Conservation (phyloP, 2,113 vertebrate species). For the Probosciger aterrimus region DNA sequence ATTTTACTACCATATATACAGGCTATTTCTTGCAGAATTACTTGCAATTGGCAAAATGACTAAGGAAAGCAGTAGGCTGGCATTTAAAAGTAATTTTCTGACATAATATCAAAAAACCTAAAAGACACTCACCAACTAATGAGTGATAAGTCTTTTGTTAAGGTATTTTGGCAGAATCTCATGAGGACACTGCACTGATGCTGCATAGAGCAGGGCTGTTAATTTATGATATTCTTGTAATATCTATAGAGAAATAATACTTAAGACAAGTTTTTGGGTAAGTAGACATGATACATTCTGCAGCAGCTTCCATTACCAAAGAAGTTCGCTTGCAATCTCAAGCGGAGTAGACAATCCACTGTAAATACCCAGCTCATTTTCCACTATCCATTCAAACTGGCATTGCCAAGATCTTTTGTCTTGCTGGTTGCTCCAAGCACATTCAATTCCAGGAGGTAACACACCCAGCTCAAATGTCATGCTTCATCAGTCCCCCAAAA, state of each 20-base stretch:
- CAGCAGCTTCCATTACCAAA: background rate
- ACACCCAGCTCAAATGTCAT: background rate
- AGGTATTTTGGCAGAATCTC: background rate
- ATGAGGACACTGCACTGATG: background rate
- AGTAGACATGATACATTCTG: background rate
- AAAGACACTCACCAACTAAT: background rate
- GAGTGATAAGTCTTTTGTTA: background rate
- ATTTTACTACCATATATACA: background rate
- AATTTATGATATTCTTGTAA: too few species aligned
- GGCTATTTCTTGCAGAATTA: background rate
- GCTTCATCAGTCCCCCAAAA: background rate
- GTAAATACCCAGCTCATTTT: background rate
- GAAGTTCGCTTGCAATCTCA: background rate
- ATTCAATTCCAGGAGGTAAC: background rate
- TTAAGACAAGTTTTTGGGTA: background rate
- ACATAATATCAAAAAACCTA: background rate
- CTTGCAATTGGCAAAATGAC: background rate
- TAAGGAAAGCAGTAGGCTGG: conserved; percentile 10
- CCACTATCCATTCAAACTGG: background rate
- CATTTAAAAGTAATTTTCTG: background rate
- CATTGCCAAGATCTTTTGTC: background rate
- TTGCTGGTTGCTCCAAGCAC: background rate
- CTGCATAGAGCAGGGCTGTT: background rate
- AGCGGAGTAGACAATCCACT: background rate
- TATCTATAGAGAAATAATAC: too few species aligned